Base-by-base conservation (phyloP, 2,888 invertebrate species). In the Silvanus unidentatus region DNA sequence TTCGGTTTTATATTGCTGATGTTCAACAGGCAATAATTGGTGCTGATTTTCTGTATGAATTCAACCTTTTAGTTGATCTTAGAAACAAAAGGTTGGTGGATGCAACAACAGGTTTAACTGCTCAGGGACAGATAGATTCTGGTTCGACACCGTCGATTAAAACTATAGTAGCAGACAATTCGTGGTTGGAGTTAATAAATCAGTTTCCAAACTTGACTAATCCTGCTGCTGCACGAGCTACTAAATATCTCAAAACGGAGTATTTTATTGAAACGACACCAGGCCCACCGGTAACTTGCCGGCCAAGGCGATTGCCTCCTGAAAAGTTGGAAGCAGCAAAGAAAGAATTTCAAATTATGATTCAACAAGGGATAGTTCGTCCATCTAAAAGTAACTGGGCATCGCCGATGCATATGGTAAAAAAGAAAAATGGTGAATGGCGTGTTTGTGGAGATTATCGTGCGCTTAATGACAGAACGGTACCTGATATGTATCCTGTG, bases 401-500 rank as follows among this genome's bases (percentile, higher is more conserved):
- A 22, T 22, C 8, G 22, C 22, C 8, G 4, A 8, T 22, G 4
- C 22, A 8, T 22, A 3, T 8, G 22, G 8, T 5, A 22, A 8
- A 3, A 22, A 37, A 37, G 15, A 37, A 37, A 10, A n/a, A 37
- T n/a, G 4, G 14, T 5, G 12, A 10, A 14, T 37, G 37, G 37
- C 37, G 65, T 5, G 59, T 62, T 1, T 64, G 64, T 42, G 64
- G 63, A 0, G 37, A 37, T 37, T 37, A 37, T 37, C 37, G 37
- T 14, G 2, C 14, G 15, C 13, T 37, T 8, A 37, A 37, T 16
- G 16, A 13, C 10, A 3, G 12, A 8, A 37, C 37, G 3, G n/a
- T 10, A 6, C 37, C 37, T 3, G 16, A 37, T 15, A 13, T 13
- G 13, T 37, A 37, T 11, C 37, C 37, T 14, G 15, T 37, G 3